Percentiles rank a stretch among this genome's conserved stretches.
These are phyloP conservation scores for Marmota flaviventris DNA, from an alignment of 2,113 vertebrate species.

Conservation along the genomic window DNA sequence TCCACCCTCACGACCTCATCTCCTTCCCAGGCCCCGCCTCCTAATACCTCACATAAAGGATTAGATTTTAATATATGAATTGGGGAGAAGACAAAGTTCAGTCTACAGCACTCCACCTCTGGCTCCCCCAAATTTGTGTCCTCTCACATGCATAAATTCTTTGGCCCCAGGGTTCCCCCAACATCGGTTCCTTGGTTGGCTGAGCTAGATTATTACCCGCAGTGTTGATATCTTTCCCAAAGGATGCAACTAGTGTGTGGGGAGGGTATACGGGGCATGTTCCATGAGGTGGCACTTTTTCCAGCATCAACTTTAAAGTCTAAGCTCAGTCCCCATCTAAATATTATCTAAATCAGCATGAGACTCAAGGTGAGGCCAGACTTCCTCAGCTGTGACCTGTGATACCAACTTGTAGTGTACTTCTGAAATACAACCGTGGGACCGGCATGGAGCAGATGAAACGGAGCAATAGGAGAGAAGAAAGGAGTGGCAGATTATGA, in stretches of 20 bases:
- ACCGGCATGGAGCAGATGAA: background rate
- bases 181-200: background rate
- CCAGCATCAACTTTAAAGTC: background rate
- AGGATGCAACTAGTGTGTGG: background rate
- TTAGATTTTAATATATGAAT: background rate
- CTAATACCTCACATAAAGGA: background rate
- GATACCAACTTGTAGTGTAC: background rate
- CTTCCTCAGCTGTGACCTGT: background rate
- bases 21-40: background rate
- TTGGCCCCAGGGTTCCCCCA: background rate
- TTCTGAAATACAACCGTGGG: background rate
- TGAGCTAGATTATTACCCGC: background rate
- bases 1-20: background rate
- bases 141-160: background rate
- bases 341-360: background rate
- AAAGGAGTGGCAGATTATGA: background rate
- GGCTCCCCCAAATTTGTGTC: background rate
- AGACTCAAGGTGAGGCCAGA: background rate
- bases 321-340: background rate
- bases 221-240: background rate
- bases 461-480: background rate
- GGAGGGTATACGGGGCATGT: background rate
- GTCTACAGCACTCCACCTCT: background rate
- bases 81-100: background rate
- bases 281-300: background rate